Evolutionary conservation across 2,797 vertebrate species (phyloP).

Genomic region (Sciaenops ocellatus): DNA sequence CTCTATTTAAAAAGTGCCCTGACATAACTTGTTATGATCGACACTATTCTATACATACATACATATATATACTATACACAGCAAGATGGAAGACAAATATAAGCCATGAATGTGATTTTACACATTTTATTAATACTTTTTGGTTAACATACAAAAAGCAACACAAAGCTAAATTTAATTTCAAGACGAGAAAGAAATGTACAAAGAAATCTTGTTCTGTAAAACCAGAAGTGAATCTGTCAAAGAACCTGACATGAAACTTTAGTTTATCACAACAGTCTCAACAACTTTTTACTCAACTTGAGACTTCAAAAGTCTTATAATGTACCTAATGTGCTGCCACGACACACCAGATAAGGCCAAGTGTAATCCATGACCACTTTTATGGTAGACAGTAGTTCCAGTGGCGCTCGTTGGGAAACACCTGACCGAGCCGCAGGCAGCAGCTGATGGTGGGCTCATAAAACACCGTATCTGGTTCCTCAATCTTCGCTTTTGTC

Average conservation of each 20-base stretch:
- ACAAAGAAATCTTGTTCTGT: constrained; percentile 40
- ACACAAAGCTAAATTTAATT: background rate
- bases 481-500: background rate
- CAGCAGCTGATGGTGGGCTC: constrained; percentile 93
- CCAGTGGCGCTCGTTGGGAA: constrained; percentile 92
- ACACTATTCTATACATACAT: too few species aligned
- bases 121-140: constrained; percentile 24
- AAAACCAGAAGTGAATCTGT: constrained; percentile 49
- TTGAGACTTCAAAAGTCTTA: background rate
- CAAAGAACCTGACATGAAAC: background rate
- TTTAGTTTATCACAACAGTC: background rate
- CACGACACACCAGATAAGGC: background rate
- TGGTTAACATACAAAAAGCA: background rate
- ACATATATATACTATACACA: too few species aligned
- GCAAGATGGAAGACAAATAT: background rate
- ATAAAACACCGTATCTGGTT: constrained; percentile 81
- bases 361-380: background rate
- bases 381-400: constrained; percentile 85
- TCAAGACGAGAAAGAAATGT: background rate
- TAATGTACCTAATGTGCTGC: too few species aligned
- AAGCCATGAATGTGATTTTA: background rate
- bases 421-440: constrained; percentile 87
- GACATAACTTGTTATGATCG: too few species aligned
- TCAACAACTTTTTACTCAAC: background rate
- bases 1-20: too few species aligned